These are phyloP conservation scores for Myiozetetes cayanensis DNA, from an alignment of 2,113 vertebrate genomes.

Conservation along the genomic window DNA sequence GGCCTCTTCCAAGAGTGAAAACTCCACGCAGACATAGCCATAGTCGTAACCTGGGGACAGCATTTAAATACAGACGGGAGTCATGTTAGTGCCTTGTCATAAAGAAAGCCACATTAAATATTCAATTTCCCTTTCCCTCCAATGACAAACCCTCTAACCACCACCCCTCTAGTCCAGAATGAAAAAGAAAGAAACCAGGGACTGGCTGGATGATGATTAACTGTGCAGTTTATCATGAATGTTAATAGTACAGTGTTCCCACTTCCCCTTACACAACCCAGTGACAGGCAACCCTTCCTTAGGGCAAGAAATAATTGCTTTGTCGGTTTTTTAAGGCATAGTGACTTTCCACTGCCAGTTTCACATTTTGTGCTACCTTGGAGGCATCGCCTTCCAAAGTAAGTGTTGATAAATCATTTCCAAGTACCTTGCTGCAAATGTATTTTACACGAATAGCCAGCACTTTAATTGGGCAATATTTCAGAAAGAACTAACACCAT, in stretches of 20 bases:
- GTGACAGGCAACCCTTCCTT: constrained; percentile 30
- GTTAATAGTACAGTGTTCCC: constrained; percentile 16
- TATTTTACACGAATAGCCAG: not conserved
- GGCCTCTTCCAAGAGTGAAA: constrained; percentile 99
- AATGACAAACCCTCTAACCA: constrained; percentile 66
- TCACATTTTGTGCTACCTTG: not conserved
- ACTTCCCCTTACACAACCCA: constrained; percentile 34
- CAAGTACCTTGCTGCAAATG: constrained; percentile 19
- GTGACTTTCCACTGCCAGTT: constrained; percentile 35
- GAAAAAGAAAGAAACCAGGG: constrained; percentile 44
- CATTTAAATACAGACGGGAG: constrained; percentile 99
- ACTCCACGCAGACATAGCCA: constrained; percentile 99
- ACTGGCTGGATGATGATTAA: constrained; percentile 49
- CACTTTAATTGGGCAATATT: constrained; percentile 10
- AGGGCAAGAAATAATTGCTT: constrained; percentile 11
- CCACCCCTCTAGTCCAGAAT: constrained; percentile 49
- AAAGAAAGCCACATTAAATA: constrained; percentile 76
- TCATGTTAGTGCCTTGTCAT: constrained; percentile 93
- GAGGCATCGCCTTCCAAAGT: constrained; percentile 11
- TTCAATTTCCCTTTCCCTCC: constrained; percentile 73
- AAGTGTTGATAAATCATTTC: not conserved
- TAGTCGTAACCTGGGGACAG: constrained; percentile 99
- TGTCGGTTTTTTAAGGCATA: not conserved
- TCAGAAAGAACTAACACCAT: not conserved
- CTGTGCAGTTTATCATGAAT: constrained; percentile 19